Evolutionary conservation across 2,797 vertebrate species (phyloP), one percentile per base, ranked within the genome.

Genomic region (Muscicapa comitata): DNA sequence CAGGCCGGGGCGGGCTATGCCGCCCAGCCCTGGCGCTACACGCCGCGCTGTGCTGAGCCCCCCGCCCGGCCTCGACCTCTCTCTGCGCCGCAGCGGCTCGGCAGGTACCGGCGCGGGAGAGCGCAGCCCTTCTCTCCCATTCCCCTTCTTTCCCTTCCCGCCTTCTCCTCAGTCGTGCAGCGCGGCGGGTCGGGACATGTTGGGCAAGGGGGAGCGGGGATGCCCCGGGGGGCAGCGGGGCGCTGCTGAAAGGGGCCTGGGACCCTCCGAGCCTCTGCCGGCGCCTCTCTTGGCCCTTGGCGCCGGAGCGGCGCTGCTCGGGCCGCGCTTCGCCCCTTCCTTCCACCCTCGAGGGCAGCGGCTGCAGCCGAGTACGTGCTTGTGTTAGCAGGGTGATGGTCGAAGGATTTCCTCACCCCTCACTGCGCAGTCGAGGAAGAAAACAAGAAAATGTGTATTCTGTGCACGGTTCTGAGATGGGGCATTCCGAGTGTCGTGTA

Each of bases 41-140:
- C 66, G 25, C 87, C 96, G 77, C 98, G 97, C 1, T 13, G 98
- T 99, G 62, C 98, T 99, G 76, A 99, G 98, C 4, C 98, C 98
- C 28, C 99, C 99, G 14, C 97, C 97, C 28, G 99, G 98, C 43
- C 95, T 99, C 91, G 98, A 98, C 17, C 81, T 98, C 78, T 98
- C 98, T n/a, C n/a, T 85, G 51, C 33, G 78, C 54, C 33, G 90
- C 58, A 68, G 51, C 50, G 38, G 75, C 66, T 66, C 53, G 17
- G 31, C 88, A 86, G 94, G 96, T 96, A 94, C n/a, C 10, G 48
- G 38, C 18, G 18, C 25, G 3, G 42, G 13, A 43, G 10, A 16
- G 43, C 54, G 74, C 45, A 13, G 43, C 42, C 24, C 31, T 66
- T 18, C 7, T 53, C 5, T n/a, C 42, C 29, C 58, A 0, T 35